These are phyloP conservation scores for Apomyelois bistriatella DNA, from an alignment of 2,888 invertebrate species.

Conservation along the genomic window DNA sequence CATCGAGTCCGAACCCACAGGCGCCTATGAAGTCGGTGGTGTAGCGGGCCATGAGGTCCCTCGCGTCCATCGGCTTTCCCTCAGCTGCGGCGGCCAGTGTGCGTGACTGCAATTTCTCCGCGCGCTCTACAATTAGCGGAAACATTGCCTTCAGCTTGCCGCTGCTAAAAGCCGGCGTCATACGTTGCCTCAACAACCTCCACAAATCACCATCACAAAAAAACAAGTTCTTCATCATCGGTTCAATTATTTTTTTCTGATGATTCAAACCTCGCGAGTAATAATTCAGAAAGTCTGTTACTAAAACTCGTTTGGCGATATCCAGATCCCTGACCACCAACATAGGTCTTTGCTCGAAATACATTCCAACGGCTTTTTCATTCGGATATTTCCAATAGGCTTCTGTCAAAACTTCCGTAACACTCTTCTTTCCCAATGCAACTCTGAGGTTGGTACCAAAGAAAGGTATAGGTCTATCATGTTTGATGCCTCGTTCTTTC, in stretches of 20 bases:
- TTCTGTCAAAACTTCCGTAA: conserved; percentile 36
- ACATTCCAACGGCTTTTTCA: conserved; percentile 47
- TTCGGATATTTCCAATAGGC: conserved; percentile 44
- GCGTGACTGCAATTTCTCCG: conserved; percentile 41
- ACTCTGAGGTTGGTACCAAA: conserved; percentile 36
- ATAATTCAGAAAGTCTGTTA: conserved; percentile 41
- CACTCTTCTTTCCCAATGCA: conserved; percentile 32
- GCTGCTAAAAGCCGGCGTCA: conserved; percentile 55
- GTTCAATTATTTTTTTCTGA: conserved; percentile 39
- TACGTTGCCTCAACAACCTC: conserved; percentile 51
- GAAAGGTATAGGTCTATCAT: conserved; percentile 37
- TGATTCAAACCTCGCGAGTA: conserved; percentile 41
- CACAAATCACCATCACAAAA: conserved; percentile 54
- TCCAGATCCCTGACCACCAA: conserved; percentile 46
- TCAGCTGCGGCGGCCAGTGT: conserved; percentile 30
- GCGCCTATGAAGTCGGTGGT: conserved; percentile 57
- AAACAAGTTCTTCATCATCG: conserved; percentile 47
- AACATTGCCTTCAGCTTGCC: conserved; percentile 58
- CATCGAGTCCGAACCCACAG: conserved; percentile 53
- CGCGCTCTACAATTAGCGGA: conserved; percentile 49
- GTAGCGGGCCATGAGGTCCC: conserved; percentile 55
- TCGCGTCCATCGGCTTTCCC: conserved; percentile 35
- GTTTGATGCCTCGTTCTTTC: conserved; percentile 36
- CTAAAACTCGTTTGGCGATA: conserved; percentile 38
- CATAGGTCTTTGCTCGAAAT: conserved; percentile 33